Evolutionary conservation across 2,113 vertebrate species (phyloP).

Genomic region (Triplophysa siluroides): DNA sequence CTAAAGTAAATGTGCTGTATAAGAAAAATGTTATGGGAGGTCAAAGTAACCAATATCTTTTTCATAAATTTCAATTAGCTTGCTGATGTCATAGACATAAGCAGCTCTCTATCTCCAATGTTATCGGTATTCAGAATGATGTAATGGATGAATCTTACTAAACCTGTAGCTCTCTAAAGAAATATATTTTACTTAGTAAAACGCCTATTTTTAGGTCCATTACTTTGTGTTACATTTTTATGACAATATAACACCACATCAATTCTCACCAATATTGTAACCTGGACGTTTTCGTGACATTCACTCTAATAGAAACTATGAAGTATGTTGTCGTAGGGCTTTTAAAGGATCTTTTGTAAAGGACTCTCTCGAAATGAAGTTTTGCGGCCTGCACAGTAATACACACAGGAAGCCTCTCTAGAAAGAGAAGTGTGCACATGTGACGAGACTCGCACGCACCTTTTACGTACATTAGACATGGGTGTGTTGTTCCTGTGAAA

Average conservation of each 20-base stretch:
- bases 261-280: too few relatives aligned
- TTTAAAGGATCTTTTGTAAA: not conserved
- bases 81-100: constrained; percentile 2
- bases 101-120: not conserved
- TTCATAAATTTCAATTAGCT: not conserved
- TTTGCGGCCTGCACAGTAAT: constrained; percentile 14
- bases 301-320: not conserved
- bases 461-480: not conserved
- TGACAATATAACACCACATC: too few relatives aligned
- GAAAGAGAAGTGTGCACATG: constrained; percentile 41
- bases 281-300: not conserved
- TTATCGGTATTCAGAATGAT: not conserved
- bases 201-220: too few relatives aligned
- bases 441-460: not conserved
- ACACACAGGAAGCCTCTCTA: constrained; percentile 37
- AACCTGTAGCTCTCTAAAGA: not conserved
- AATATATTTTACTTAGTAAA: too few relatives aligned
- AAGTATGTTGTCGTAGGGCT: not conserved
- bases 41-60: not conserved
- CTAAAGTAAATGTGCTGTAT: not conserved
- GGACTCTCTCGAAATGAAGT: not conserved
- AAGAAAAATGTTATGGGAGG: not conserved
- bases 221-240: too few relatives aligned
- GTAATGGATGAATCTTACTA: not conserved
- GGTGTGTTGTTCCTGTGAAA: not conserved